Evolutionary conservation across 2,113 vertebrate species (phyloP).

Genomic region (Chionis minor): DNA sequence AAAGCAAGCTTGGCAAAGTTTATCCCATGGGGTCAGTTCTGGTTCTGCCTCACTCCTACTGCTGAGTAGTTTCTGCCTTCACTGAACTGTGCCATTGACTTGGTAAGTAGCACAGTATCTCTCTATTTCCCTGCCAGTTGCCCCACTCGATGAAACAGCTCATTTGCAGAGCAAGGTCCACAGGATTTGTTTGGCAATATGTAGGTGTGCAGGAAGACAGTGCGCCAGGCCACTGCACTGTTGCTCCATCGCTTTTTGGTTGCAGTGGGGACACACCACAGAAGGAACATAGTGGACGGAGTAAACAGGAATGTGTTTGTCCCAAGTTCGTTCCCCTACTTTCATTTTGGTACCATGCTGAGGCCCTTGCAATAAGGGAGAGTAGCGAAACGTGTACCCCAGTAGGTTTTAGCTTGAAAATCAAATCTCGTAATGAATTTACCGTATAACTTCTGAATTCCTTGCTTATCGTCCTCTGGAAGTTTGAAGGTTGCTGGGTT

Average conservation of each 20-base stretch:
- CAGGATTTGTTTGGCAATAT: not conserved
- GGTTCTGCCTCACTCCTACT: not conserved
- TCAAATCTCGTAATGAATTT: not conserved
- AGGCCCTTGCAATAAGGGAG: not conserved
- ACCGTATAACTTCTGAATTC: slow-evolving; percentile 84
- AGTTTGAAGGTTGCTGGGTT: slow-evolving; percentile 62
- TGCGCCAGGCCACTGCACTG: not conserved
- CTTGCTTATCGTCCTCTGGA: slow-evolving; percentile 71
- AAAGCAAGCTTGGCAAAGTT: not conserved
- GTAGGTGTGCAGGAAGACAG: not conserved
- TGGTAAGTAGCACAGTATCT: not conserved
- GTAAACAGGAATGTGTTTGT: not conserved
- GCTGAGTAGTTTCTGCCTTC: not conserved
- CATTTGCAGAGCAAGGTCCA: not conserved
- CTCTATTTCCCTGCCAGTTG: not conserved
- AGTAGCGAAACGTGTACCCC: not conserved
- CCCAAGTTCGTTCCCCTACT: not conserved
- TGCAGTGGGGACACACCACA: not conserved
- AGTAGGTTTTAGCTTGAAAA: not conserved
- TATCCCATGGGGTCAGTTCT: not conserved
- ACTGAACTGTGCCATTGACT: not conserved
- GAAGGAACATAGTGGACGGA: not conserved
- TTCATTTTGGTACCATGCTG: not conserved
- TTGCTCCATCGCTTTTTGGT: not conserved
- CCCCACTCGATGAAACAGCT: not conserved